Evolutionary conservation across 1,140 invertebrate genomes (phyloP).

Genomic region (Neoseiulus cucumeris): DNA sequence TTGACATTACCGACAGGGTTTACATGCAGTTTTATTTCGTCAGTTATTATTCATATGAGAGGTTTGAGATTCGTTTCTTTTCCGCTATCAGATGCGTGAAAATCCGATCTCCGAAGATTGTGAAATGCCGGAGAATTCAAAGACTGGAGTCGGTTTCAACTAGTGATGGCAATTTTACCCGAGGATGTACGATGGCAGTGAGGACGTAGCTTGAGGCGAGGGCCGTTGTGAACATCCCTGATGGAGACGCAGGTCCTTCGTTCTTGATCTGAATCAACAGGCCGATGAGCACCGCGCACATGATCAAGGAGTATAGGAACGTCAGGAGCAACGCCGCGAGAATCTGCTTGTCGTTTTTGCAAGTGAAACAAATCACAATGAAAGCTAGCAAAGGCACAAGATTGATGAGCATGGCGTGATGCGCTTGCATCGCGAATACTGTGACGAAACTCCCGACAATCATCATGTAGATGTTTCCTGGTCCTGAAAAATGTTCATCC

Average conservation of each 20-base stretch:
- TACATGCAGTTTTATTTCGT: too few species aligned
- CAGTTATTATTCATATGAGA: too few species aligned
- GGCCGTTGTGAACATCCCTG: conserved; percentile 91
- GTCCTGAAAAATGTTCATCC: conserved; percentile 23
- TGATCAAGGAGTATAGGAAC: conserved; percentile 59
- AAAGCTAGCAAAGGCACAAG: conserved; percentile 32
- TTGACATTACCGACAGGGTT: too few species aligned
- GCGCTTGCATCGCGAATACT: conserved; percentile 34
- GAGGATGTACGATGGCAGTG: conserved; percentile 93
- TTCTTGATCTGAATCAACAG: conserved; percentile 83
- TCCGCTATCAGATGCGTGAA: too few species aligned
- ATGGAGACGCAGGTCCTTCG: conserved; percentile 79
- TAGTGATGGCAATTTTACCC: conserved; percentile 27
- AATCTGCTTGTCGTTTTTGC: conserved; percentile 33
- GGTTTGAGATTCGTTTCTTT: too few species aligned
- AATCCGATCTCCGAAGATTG: too few species aligned
- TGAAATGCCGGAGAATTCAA: too few species aligned
- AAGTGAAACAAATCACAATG: conserved; percentile 30
- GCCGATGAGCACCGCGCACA: conserved; percentile 79
- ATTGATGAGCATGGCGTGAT: conserved; percentile 30
- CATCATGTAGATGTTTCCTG: conserved; percentile 42
- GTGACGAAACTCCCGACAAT: conserved; percentile 37
- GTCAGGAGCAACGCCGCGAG: conserved; percentile 49
- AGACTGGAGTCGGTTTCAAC: conserved; percentile 23
- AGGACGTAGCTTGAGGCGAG: conserved; percentile 83